phyloP scores from a whole-genome alignment of 2,113 vertebrate species.

The Mirza zaza region DNA sequence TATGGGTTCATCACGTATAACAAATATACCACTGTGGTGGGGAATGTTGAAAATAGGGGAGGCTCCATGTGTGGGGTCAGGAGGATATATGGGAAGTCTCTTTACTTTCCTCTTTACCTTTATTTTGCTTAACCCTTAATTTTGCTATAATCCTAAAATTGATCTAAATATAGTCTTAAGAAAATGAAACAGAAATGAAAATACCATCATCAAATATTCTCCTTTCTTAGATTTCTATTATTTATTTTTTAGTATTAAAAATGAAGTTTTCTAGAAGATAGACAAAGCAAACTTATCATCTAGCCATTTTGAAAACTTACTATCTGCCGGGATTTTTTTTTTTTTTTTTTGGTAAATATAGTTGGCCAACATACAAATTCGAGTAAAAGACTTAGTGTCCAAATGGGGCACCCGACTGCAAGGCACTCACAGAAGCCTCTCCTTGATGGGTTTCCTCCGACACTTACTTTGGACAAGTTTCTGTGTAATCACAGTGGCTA shows the following conservation, averaged over 20 bases:
- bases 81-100: not conserved
- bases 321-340: not conserved
- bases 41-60: not conserved
- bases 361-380: not conserved
- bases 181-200: slow-evolving; percentile 30
- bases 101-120: not conserved
- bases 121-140: no score
- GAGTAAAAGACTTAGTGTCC: not conserved
- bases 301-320: not conserved
- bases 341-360: not conserved
- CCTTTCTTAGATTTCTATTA: not conserved
- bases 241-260: not conserved
- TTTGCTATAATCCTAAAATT: not conserved
- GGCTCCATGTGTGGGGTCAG: not conserved
- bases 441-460: not conserved
- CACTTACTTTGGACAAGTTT: not conserved
- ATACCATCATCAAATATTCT: not conserved
- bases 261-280: not conserved
- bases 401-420: not conserved
- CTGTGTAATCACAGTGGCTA: not conserved
- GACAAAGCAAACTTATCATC: not conserved
- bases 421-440: not conserved
- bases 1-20: not conserved
- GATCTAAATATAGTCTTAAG: not conserved
- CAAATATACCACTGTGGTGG: not conserved